Conservation (phyloP, 2,113 vertebrate genomes). For the Tretioscincus oriximinensis region DNA sequence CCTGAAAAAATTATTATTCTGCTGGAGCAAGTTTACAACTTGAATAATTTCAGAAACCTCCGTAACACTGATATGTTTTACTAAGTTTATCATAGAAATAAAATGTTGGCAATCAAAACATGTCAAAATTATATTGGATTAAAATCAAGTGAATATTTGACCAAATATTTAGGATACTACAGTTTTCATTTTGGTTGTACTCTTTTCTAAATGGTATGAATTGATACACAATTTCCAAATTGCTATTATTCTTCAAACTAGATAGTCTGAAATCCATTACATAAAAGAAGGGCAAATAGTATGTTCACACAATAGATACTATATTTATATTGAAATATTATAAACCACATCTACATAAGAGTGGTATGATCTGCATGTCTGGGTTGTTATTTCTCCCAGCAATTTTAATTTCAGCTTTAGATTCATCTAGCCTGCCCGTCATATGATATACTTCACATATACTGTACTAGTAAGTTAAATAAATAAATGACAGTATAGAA, state of each 20-base stretch:
- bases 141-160: slow-evolving; percentile 46
- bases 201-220: slow-evolving; percentile 37
- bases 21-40: slow-evolving; percentile 74
- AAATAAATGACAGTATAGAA: too few species aligned
- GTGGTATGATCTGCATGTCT: too few species aligned
- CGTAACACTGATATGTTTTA: slow-evolving; percentile 73
- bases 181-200: not conserved
- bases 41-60: slow-evolving; percentile 69
- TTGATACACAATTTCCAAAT: not conserved
- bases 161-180: slow-evolving; percentile 32
- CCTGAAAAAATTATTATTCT: slow-evolving; percentile 77
- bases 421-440: too few species aligned
- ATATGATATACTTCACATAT: too few species aligned
- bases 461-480: too few species aligned
- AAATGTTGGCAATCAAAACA: slow-evolving; percentile 74
- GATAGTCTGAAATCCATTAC: slow-evolving; percentile 1
- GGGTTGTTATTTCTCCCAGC: too few species aligned
- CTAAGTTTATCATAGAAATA: slow-evolving; percentile 77
- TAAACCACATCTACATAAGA: too few species aligned
- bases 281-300: too few species aligned
- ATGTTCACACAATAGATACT: not conserved
- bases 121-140: slow-evolving; percentile 54
- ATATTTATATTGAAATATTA: too few species aligned
- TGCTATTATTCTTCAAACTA: slow-evolving; percentile 12
- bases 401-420: too few species aligned